A percentile compares a stretch with the other conserved stretches of the same genome.
Conservation (phyloP, 2,888 invertebrate species). For the Microctonus brassicae region DNA sequence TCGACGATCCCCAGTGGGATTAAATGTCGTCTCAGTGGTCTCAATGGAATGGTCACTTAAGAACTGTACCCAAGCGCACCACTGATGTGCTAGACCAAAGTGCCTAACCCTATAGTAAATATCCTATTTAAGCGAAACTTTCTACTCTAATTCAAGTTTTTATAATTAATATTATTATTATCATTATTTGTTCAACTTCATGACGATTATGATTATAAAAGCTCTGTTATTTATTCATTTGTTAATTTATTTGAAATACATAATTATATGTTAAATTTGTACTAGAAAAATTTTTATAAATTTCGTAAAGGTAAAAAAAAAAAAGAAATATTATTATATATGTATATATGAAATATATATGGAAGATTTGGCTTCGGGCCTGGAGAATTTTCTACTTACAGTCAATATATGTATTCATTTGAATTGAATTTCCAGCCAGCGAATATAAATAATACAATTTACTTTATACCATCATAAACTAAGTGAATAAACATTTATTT, state of each 20-base stretch:
- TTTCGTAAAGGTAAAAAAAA: neutral
- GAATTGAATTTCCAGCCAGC: neutral
- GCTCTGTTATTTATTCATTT: too few relatives aligned
- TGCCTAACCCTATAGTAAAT: neutral
- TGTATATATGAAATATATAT: neutral
- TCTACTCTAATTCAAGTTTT: too few relatives aligned
- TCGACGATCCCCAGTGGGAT: conserved; percentile 29
- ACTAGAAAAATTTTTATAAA: neutral
- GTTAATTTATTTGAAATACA: too few relatives aligned
- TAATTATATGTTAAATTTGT: too few relatives aligned
- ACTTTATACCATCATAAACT: neutral
- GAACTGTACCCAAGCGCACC: conserved; percentile 20
- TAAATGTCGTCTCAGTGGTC: conserved; percentile 32
- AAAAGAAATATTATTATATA: neutral
- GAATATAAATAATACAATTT: neutral
- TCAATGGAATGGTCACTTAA: conserved; percentile 31
- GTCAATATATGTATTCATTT: neutral
- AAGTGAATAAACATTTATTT: neutral
- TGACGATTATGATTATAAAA: neutral
- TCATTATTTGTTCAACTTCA: too few relatives aligned
- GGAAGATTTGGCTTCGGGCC: neutral
- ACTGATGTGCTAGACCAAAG: neutral
- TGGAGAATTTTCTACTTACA: neutral
- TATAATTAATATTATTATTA: too few relatives aligned
- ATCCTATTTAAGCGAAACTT: too few relatives aligned